Evolutionary conservation across 2,797 vertebrate genomes (phyloP).

Genomic region (Fratercula arctica): DNA sequence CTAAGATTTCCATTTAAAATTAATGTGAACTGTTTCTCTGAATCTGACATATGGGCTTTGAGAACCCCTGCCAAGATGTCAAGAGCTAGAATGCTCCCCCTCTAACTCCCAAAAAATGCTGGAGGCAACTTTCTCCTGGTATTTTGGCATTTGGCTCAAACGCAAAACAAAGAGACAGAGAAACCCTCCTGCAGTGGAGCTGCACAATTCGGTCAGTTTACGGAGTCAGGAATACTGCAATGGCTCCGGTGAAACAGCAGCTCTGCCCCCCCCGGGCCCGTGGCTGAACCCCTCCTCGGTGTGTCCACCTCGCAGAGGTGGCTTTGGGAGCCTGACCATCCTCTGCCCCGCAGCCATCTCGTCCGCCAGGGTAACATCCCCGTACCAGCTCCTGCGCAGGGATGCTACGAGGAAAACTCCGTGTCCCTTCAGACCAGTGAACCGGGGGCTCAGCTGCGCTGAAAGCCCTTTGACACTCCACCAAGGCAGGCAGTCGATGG

Average conservation of each 20-base stretch:
- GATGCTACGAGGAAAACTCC: background rate
- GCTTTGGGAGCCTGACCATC: background rate
- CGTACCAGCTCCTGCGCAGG: rapidly evolving
- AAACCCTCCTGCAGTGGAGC: background rate
- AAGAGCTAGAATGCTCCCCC: slow-evolving; percentile 46
- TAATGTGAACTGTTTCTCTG: slow-evolving; percentile 55
- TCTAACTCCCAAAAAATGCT: background rate
- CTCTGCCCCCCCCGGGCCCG: background rate
- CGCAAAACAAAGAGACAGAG: background rate
- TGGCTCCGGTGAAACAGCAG: background rate
- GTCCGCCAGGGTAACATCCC: background rate
- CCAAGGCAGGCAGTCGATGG: background rate
- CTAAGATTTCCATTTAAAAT: slow-evolving; percentile 69
- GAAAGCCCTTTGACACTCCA: background rate
- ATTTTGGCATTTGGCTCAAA: slow-evolving; percentile 12
- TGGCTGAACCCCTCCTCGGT: background rate
- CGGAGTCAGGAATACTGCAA: rapidly evolving
- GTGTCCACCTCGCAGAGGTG: background rate
- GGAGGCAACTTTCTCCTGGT: slow-evolving; percentile 38
- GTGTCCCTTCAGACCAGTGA: background rate
- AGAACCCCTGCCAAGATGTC: slow-evolving; percentile 65
- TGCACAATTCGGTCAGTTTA: background rate
- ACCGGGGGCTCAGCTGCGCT: rapidly evolving
- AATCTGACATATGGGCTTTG: slow-evolving; percentile 62
- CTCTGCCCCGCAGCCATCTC: background rate